Evolutionary conservation across 2,113 vertebrate genomes (phyloP), one percentile per base, ranked within the genome.

Genomic region (Taxidea taxus): DNA sequence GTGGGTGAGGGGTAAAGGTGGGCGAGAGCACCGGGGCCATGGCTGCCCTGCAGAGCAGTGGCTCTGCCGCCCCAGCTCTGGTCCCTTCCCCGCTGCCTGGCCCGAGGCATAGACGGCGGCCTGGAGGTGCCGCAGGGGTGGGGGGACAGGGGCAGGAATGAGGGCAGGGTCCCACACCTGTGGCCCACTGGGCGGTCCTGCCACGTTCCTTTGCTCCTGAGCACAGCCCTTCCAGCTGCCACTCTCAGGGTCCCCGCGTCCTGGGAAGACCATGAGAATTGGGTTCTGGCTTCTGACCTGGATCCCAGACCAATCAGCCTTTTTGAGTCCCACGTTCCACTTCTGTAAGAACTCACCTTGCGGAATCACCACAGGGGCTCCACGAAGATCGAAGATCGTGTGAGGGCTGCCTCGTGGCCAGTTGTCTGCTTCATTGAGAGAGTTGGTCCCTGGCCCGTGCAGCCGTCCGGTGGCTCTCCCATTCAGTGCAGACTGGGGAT

Each of bases 381-480:
- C 39, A 56, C 0, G 0, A 15, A 66, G 64, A 3, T 2, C 0
- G 0, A 15, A 66, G 64, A 3, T 2, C 3, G 31, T 5, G 20
- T 6, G 1, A n/a, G 82, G 12, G 4, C 11, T 23, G 93, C 15
- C 74, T 29, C 1, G 0, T 0, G 4, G 47, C 5, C 51, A 27
- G 29, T 27, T 7, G 58, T 37, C 37, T 44, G 54, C 54, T 29
- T 39, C 11, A 2, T 8, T 54, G 21, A 11, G 64, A 86, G 56
- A 14, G 16, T 1, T 37, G 64, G 10, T 42, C 34, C 39, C 78
- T 14, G 49, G 10, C 20, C 21, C 0, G 0, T 16, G 47, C 56
- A 75, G 4, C 31, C 6, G 0, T 44, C 18, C 2, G 27, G 64
- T 1, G 2, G 66, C 49, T 68, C 42, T 4, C 4, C 49, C 4